Evolutionary conservation across 2,113 vertebrate genomes (phyloP), one percentile per base, ranked within the genome.

Genomic region (Scomber scombrus): DNA sequence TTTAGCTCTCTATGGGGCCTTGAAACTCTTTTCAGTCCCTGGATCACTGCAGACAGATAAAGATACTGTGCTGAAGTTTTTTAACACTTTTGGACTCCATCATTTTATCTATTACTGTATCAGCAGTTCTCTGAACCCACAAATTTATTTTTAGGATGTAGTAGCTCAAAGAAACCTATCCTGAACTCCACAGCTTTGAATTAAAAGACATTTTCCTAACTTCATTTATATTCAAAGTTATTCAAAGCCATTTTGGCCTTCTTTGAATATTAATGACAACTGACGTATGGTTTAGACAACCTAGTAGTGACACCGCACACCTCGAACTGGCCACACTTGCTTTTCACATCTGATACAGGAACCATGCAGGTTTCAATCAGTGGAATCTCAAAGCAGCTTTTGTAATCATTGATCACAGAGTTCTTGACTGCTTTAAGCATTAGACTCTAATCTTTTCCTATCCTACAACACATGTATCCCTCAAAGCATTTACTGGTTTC

Each of bases 301-400:
- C 51, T 10, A 3, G 23, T 23, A 13, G 31, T 49, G 47, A 69
- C 29, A 14, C 16, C 5, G n/a, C 31, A 19, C 51, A 47, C 47
- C 14, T 23, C 11, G n/a, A 66, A 66, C n/a, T n/a, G 31, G n/a
- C 18, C 71, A 68, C 54, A 61, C 29, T 29, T 34, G 34, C 50
- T 16, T 50, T 18, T 47, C 9, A 62, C 56, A 43, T 85, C 49
- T 61, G 46, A 49, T 26, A 1, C 14, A 3, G 40, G 19, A 73
- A 26, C 50, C 16, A 11, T 43, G 45, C 21, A 43, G 52, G 29
- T 49, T 65, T 21, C 1, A 5, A 4, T 64, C 70, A 51, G 57
- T 58, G 51, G 73, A 64, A 72, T 81, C 3, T 70, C 47, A 34
- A 52, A 75, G 51, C 40, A 63, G 50, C 18, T 65, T 84, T 71